phyloP scores from a whole-genome alignment of 2,113 vertebrate species.

The Platysteira castanea region DNA sequence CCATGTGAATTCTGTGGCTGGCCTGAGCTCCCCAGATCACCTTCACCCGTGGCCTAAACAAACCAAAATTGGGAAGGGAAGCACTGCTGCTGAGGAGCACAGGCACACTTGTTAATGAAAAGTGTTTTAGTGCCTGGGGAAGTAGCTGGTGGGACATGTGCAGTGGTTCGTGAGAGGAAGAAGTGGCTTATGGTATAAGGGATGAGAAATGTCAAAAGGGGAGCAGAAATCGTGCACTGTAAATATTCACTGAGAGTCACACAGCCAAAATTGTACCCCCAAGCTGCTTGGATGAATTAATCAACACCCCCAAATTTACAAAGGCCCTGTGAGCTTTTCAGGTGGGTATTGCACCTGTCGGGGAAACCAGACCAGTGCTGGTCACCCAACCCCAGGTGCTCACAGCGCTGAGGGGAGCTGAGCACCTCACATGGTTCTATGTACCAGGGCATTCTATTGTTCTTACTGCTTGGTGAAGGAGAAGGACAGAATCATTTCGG shows the following conservation, averaged over 20 bases:
- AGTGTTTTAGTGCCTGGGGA: neutral
- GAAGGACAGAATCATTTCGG: neutral
- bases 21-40: neutral
- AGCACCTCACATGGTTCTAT: neutral
- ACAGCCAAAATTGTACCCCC: neutral
- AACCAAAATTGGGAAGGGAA: neutral
- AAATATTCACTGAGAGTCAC: neutral
- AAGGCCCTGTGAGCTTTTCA: neutral
- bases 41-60: neutral
- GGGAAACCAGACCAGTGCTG: neutral
- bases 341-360: fast-evolving
- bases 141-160: neutral
- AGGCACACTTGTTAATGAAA: neutral
- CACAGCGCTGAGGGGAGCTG: neutral
- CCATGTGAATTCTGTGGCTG: neutral
- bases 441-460: neutral
- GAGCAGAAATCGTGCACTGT: neutral
- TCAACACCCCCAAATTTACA: neutral
- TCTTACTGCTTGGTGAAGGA: neutral
- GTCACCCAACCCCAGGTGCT: neutral
- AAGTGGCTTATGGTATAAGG: neutral
- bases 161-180: neutral
- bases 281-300: neutral
- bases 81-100: neutral
- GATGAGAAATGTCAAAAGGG: neutral